Conservation (phyloP, 2,888 invertebrate species). For the Argyra leucocephala region DNA sequence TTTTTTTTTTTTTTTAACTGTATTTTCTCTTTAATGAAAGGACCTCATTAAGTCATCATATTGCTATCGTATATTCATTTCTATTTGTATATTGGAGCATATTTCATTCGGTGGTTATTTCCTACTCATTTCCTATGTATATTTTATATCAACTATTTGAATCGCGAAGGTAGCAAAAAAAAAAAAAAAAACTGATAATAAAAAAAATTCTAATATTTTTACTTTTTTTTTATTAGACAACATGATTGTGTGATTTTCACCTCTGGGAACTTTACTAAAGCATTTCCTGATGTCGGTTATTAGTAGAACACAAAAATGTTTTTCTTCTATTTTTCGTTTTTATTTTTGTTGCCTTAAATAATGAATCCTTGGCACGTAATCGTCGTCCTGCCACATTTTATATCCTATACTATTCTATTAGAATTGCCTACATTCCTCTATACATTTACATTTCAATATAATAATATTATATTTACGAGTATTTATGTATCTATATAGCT, state of each 20-base stretch:
- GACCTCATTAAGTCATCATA: no score
- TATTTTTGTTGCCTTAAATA: background rate
- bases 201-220: no score
- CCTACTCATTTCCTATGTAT: background rate
- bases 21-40: no score
- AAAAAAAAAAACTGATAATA: background rate
- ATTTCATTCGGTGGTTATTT: background rate
- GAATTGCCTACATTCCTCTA: no score
- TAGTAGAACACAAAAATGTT: background rate
- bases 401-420: no score
- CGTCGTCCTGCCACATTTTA: no score
- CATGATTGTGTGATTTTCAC: conserved; percentile 13
- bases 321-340: background rate
- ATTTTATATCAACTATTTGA: background rate
- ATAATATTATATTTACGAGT: background rate
- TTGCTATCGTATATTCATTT: no score
- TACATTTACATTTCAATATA: no score
- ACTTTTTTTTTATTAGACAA: conserved; percentile 8
- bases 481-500: background rate
- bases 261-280: conserved; percentile 9
- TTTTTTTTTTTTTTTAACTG: no score
- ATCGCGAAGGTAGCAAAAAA: background rate
- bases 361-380: background rate
- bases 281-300: conserved; percentile 1
- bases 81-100: no score